A percentile compares a stretch with the other conserved stretches of the same genome.
phyloP scores from a whole-genome alignment of 2,888 invertebrate genomes.

The Lumbricus terrestris region DNA sequence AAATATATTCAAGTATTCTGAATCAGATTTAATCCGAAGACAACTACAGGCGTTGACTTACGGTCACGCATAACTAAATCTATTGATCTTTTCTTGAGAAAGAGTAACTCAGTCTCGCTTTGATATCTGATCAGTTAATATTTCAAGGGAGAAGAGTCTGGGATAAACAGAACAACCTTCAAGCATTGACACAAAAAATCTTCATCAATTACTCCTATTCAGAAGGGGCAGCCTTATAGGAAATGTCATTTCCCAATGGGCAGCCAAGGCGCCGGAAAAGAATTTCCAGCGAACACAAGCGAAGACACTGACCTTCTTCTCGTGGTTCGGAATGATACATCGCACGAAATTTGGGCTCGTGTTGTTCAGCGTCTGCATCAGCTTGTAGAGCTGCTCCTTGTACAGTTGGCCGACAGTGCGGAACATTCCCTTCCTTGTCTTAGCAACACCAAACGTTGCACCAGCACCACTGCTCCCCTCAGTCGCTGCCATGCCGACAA shows the following conservation, averaged over 20 bases:
- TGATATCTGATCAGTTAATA: no score
- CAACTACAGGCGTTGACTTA: not conserved
- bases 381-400: conserved; percentile 94
- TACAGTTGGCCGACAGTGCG: conserved; percentile 97
- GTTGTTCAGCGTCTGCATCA: conserved; percentile 88
- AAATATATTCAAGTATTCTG: not conserved
- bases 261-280: no score
- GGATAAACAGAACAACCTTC: no score
- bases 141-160: no score
- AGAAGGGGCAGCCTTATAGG: no score
- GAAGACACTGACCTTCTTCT: conserved; percentile 83
- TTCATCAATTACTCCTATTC: no score
- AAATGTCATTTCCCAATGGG: no score
- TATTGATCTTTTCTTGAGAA: no score
- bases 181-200: no score
- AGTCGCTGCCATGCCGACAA: conserved; percentile 94
- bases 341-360: conserved; percentile 99
- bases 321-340: conserved; percentile 99
- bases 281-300: no score
- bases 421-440: conserved; percentile 83
- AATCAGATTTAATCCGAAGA: not conserved
- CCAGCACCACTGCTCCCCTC: conserved; percentile 67
- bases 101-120: no score
- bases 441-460: conserved; percentile 76
- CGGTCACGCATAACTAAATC: no score